Base-by-base conservation (phyloP, 2,797 vertebrate species). In the Paratrypauchen microcephalus region DNA sequence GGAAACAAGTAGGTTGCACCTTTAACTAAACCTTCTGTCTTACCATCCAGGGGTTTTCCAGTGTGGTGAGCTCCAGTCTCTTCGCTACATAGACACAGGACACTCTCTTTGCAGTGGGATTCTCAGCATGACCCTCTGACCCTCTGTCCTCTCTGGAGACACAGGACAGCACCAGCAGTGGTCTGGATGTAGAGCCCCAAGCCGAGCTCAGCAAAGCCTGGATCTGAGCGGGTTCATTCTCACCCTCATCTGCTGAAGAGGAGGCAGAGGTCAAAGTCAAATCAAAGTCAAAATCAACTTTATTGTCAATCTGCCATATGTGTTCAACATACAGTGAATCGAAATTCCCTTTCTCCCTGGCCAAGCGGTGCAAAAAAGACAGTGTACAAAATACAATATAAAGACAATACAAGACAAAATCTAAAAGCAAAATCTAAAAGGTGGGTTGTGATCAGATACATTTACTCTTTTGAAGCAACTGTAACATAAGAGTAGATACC, bases 41-140 rank as follows among this genome's bases (percentile, higher is more conserved):
- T 95, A 98, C 97, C 96, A 96, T 95, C 97, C 97, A 99, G 0
- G 95, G 95, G 75, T 94, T 94, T 41, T 39, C 71, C 45, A 98
- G 87, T 36, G 87, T 86, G 21, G 87, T 81, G 16, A 99, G 93
- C 52, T 85, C 75, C 8, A 99, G 91, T 59, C 95, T 94, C 81
- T 96, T 93, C 5, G 97, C 96, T 86, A 97, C n/a, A 32, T 96
- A 87, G 83, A 98, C 91, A 87, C 96, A 96, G 0, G 95, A 91
- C 74, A 92, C 94, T 77, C 61, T n/a, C 30, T 65, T 65, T 70
- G 68, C 24, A 36, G 54, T 24, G 1, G 32, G 32, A 18, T 54
- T 50, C 5, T 50, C 54, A n/a, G 16, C 16, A 11, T 15, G 12
- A 23, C 18, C 3, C 16, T 16, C 47, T 9, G 23, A 32, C 41